Evolutionary conservation across 2,888 invertebrate species (phyloP), one percentile per base, ranked within the genome.

Genomic region (Baccha elongata): DNA sequence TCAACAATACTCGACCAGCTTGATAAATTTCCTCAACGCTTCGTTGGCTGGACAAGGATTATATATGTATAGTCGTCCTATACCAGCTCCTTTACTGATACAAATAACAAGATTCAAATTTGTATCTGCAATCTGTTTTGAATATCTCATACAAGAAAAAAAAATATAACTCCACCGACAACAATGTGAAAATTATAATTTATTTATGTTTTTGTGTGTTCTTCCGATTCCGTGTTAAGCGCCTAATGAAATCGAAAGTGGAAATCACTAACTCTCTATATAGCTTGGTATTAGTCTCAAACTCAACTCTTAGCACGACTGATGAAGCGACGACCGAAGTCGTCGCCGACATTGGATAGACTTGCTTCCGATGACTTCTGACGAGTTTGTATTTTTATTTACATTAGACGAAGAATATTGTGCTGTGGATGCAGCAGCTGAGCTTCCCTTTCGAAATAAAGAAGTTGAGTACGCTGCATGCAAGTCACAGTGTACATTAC

Each of bases 221-320:
- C 85, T 85, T 85, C 84, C 85, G 78, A 85, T 85, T 85, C 85
- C 85, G 84, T 84, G 84, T 85, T 83, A 73, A 83, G 72, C 78
- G 72, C 71, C 85, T 85, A 85, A 85, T 84, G 81, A 85, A 85
- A 85, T 72, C 78, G 85, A 85, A 84, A 85, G 85, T 85, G 85
- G 78, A 84, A 85, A 84, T 69, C 78, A 72, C 72, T 62, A 60
- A 71, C 65, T 60, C 58, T n/a, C n/a, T n/a, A n/a, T n/a, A n/a
- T 32, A 52, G 76, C 32, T 58, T 26, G 37, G 50, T 53, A 17
- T 42, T n/a, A n/a, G n/a, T n/a, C 11, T 42, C 35, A 7, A 35
- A 8, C 21, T 21, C 19, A 21, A 37, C 21, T 37, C 53, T 35
- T 21, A 35, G 40, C 40, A 40, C 10, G 13, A 21, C 37, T 23